Percentiles rank a stretch among this genome's conserved stretches.
phyloP scores from a whole-genome alignment of 2,888 invertebrate genomes.

The Drosophila barbarae region DNA sequence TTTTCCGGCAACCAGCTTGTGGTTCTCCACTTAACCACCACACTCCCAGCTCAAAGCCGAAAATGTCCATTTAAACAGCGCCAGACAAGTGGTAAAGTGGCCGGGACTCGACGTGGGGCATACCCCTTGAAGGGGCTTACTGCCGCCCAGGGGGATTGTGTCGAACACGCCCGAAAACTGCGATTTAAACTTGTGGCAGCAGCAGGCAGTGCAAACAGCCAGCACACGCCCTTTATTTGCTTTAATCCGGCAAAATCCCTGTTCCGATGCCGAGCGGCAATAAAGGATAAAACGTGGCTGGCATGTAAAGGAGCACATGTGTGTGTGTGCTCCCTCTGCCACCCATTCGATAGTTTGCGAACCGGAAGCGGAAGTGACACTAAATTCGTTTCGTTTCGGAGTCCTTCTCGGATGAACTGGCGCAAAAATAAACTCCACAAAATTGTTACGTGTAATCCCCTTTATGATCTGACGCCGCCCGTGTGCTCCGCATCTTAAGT shows the following conservation, averaged over 20 bases:
- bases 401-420: constrained; percentile 25
- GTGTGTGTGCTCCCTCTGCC: constrained; percentile 5
- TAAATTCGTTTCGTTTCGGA: constrained; percentile 70
- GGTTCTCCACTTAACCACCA: constrained; percentile 16
- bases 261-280: constrained; percentile 73
- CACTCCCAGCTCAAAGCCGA: constrained; percentile 27
- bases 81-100: constrained; percentile 8
- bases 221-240: constrained; percentile 68
- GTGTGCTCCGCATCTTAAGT: constrained; percentile 68
- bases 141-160: background rate
- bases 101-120: constrained; percentile 8
- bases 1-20: constrained; percentile 56
- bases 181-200: constrained; percentile 66
- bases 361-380: constrained; percentile 73
- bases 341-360: constrained; percentile 67
- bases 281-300: constrained; percentile 76
- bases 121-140: constrained; percentile 5
- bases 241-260: constrained; percentile 71
- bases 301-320: constrained; percentile 63
- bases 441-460: constrained; percentile 71
- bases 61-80: constrained; percentile 39
- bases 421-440: constrained; percentile 58
- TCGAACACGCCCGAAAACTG: constrained; percentile 17
- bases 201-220: background rate
- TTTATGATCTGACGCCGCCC: constrained; percentile 68